These are phyloP conservation scores for Seira sanloemensis DNA, from an alignment of 2,888 invertebrate species.

Conservation along the genomic window DNA sequence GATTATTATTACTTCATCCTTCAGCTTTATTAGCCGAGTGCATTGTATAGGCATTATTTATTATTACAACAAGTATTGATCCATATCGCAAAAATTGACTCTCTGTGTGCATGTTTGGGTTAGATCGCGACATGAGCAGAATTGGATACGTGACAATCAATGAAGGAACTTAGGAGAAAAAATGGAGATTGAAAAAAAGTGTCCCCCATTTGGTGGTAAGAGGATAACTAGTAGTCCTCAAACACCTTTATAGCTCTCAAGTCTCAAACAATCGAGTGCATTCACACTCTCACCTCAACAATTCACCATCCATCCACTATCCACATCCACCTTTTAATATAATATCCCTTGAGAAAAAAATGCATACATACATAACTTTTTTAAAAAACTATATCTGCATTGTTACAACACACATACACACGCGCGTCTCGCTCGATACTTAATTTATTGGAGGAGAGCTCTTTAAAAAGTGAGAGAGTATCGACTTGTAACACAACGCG, in stretches of 20 bases:
- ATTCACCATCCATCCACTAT: neutral
- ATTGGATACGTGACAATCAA: constrained; percentile 20
- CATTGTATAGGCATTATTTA: neutral
- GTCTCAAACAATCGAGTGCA: constrained; percentile 8
- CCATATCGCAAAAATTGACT: constrained; percentile 11
- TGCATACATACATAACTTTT: neutral
- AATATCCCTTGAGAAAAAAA: too few species aligned
- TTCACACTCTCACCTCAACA: constrained; percentile 6
- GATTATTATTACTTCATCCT: constrained; percentile 19
- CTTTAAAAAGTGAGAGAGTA: neutral
- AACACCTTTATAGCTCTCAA: neutral
- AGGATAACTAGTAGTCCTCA: constrained; percentile 22
- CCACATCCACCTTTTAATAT: too few species aligned
- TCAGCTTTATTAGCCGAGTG: constrained; percentile 10
- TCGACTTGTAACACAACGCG: constrained; percentile 1
- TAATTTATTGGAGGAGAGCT: constrained; percentile 8
- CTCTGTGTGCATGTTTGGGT: constrained; percentile 15
- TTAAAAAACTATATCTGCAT: neutral
- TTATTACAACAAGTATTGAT: constrained; percentile 19
- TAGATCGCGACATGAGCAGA: constrained; percentile 20
- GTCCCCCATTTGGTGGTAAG: constrained; percentile 17
- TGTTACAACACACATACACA: constrained; percentile 1
- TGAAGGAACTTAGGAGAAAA: constrained; percentile 13
- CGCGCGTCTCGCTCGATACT: neutral
- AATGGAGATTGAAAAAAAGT: constrained; percentile 19